Evolutionary conservation across 2,888 invertebrate species (phyloP).

Genomic region (Ormyrus labotus): DNA sequence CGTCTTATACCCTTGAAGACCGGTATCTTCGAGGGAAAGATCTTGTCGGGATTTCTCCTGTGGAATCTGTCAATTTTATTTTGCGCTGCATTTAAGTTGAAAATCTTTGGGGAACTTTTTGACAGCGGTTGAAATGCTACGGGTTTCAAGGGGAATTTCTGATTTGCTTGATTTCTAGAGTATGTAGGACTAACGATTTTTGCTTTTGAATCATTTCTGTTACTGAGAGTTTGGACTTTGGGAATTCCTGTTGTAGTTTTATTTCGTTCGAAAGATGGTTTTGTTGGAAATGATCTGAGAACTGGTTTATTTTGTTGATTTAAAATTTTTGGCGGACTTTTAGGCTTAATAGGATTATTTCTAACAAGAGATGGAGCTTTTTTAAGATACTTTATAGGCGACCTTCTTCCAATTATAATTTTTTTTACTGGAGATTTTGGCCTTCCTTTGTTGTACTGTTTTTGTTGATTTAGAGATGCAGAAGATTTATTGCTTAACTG

Average conservation of each 20-base stretch:
- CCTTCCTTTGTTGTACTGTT: constrained; percentile 59
- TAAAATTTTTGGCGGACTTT: constrained; percentile 42
- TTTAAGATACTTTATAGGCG: constrained; percentile 64
- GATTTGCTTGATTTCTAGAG: constrained; percentile 33
- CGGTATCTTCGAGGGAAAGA: constrained; percentile 66
- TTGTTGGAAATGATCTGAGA: constrained; percentile 20
- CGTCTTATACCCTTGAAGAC: constrained; percentile 60
- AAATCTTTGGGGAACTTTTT: constrained; percentile 15
- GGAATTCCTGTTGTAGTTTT: constrained; percentile 35
- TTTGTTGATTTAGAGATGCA: background rate
- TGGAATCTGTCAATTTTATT: constrained; percentile 32
- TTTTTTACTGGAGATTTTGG: constrained; percentile 70
- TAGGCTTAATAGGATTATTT: constrained; percentile 23
- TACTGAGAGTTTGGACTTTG: constrained; percentile 18
- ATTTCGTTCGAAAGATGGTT: constrained; percentile 18
- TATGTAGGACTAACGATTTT: background rate
- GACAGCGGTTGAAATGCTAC: constrained; percentile 15
- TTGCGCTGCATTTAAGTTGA: constrained; percentile 3
- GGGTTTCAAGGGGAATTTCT: constrained; percentile 15
- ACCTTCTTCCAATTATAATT: constrained; percentile 64
- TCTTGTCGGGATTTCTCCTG: background rate
- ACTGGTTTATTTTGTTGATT: constrained; percentile 38
- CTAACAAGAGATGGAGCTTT: constrained; percentile 31
- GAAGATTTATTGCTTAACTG: background rate
- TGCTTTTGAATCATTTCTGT: constrained; percentile 23